Percentiles rank a stretch among this genome's conserved stretches.
phyloP scores from a whole-genome alignment of 2,113 vertebrate genomes.

The Nanger granti region DNA sequence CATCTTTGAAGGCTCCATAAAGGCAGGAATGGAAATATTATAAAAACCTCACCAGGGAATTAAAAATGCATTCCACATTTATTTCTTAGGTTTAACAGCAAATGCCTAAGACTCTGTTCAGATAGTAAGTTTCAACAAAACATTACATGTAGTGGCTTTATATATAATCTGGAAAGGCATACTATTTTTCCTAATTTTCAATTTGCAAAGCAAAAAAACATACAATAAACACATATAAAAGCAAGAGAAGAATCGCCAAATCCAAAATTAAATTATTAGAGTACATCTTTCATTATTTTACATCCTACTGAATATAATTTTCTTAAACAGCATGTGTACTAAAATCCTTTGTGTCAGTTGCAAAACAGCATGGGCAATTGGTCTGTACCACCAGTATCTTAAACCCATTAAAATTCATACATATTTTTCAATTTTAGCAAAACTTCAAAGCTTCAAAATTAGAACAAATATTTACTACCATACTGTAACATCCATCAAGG shows the following conservation, averaged over 20 bases:
- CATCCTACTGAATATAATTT: background rate
- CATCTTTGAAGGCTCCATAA: constrained; percentile 48
- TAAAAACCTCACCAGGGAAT: constrained; percentile 40
- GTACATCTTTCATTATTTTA: background rate
- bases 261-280: background rate
- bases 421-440: background rate
- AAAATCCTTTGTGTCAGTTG: background rate
- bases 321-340: background rate
- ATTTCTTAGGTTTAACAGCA: constrained; percentile 29
- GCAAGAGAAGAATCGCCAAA: background rate
- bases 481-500: background rate
- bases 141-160: background rate
- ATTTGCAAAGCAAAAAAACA: background rate
- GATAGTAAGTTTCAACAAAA: background rate
- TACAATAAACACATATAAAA: background rate
- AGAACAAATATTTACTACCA: background rate
- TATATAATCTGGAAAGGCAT: background rate
- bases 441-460: background rate
- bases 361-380: background rate
- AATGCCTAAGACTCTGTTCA: background rate
- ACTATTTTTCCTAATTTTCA: background rate
- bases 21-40: constrained; percentile 36
- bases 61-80: constrained; percentile 47
- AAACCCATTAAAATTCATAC: background rate
- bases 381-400: background rate